Evolutionary conservation across 2,113 vertebrate species (phyloP).

Genomic region (Channa maculata): DNA sequence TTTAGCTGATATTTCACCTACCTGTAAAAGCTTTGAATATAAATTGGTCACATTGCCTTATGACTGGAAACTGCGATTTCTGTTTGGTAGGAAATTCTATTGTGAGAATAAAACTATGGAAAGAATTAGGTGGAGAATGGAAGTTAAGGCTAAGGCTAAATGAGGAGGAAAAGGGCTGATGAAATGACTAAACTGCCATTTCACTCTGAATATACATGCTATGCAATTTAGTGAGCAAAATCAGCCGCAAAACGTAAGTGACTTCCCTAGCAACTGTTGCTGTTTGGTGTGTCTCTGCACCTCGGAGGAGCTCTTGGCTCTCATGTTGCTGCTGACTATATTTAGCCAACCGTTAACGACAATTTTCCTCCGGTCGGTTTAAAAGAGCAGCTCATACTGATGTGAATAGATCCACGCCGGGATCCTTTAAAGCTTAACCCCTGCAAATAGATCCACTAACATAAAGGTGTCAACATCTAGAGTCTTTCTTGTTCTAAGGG

Average conservation of each 20-base stretch:
- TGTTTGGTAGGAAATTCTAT: neutral
- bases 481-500: slow-evolving; percentile 54
- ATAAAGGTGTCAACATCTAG: slow-evolving; percentile 65
- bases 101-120: no score
- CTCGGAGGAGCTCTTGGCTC: slow-evolving; percentile 43
- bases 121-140: neutral
- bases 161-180: neutral
- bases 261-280: slow-evolving; percentile 71
- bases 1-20: neutral
- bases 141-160: neutral
- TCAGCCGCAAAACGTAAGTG: slow-evolving; percentile 5
- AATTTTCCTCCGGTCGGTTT: slow-evolving; percentile 46
- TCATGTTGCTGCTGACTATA: slow-evolving; percentile 70
- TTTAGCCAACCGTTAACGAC: slow-evolving; percentile 62
- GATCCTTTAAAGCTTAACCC: slow-evolving; percentile 18
- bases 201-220: slow-evolving; percentile 1
- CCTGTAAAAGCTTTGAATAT: neutral
- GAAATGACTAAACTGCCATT: neutral
- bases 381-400: slow-evolving; percentile 43
- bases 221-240: neutral
- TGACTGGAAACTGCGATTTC: neutral
- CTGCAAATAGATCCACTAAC: slow-evolving; percentile 38
- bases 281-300: slow-evolving; percentile 64
- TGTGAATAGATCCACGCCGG: slow-evolving; percentile 21
- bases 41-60: neutral